phyloP scores from a whole-genome alignment of 2,113 vertebrate genomes.

The Dipodomys spectabilis region DNA sequence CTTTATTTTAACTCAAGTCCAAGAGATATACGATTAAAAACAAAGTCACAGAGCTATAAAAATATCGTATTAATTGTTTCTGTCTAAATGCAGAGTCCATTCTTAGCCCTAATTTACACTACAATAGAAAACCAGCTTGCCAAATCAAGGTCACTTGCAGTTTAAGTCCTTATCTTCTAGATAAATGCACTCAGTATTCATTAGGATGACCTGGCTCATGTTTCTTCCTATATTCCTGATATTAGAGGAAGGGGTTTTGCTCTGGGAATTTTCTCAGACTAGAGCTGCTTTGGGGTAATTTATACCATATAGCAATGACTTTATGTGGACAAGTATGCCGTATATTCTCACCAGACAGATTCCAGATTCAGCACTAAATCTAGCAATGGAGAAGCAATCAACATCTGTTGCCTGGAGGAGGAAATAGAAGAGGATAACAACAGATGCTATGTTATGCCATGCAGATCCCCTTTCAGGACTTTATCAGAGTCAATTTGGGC shows the following conservation, averaged over 20 bases:
- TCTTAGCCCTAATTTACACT: not conserved
- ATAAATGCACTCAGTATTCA: not conserved
- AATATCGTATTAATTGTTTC: not conserved
- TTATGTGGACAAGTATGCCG: not conserved
- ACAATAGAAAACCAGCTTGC: not conserved
- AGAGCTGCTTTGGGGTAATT: not conserved
- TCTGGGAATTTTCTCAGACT: not conserved
- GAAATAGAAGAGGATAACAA: not conserved
- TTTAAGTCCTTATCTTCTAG: not conserved
- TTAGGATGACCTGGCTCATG: not conserved
- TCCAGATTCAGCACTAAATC: not conserved
- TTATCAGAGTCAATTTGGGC: not conserved
- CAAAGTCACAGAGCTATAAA: not conserved
- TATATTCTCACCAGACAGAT: not conserved
- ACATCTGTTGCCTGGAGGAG: not conserved
- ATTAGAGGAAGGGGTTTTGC: not conserved
- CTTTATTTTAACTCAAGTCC: not conserved
- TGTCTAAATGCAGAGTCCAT: not conserved
- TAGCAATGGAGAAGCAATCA: not conserved
- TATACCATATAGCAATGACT: not conserved
- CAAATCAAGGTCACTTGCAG: not conserved
- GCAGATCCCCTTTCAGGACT: not conserved
- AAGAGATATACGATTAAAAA: not conserved
- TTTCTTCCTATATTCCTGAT: not conserved
- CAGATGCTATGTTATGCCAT: accelerated